Evolutionary conservation across 2,797 vertebrate genomes (phyloP).

Genomic region (Danio choprae): DNA sequence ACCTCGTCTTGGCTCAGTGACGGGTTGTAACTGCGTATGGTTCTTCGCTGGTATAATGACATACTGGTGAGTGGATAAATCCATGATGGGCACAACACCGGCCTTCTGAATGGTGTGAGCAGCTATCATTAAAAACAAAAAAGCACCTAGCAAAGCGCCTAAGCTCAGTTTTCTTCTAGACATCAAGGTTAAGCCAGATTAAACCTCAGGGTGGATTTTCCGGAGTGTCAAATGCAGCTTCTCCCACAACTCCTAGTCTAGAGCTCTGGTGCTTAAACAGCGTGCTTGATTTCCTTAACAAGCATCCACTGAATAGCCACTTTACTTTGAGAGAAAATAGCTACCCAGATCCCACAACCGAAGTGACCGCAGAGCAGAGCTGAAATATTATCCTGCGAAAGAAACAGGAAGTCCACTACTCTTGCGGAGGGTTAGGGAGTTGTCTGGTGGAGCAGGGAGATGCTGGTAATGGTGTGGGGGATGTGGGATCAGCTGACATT

Average conservation of each 20-base stretch:
- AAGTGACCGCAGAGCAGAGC: neutral
- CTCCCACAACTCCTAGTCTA: constrained; percentile 24
- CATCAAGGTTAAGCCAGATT: constrained; percentile 54
- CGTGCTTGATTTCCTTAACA: constrained; percentile 6
- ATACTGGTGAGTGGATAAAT: constrained; percentile 19
- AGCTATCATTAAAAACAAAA: constrained; percentile 76
- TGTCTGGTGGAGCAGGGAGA: constrained; percentile 1
- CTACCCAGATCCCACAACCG: neutral
- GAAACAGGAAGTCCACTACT: constrained; percentile 27
- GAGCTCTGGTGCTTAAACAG: constrained; percentile 12
- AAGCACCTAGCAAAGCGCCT: constrained; percentile 52
- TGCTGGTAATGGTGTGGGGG: constrained; percentile 8
- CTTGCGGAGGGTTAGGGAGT: constrained; percentile 21
- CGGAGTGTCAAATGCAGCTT: constrained; percentile 34
- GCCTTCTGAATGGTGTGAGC: constrained; percentile 72
- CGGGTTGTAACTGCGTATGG: neutral
- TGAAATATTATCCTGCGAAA: neutral
- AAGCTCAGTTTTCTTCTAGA: constrained; percentile 66
- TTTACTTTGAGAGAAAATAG: neutral
- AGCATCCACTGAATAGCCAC: constrained; percentile 9
- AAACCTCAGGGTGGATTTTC: neutral
- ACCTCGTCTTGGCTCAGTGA: neutral
- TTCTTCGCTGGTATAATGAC: neutral
- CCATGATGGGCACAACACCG: constrained; percentile 41
- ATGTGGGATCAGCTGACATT: constrained; percentile 56